Evolutionary conservation across 2,797 vertebrate species (phyloP).

Genomic region (Acanthis flammea): DNA sequence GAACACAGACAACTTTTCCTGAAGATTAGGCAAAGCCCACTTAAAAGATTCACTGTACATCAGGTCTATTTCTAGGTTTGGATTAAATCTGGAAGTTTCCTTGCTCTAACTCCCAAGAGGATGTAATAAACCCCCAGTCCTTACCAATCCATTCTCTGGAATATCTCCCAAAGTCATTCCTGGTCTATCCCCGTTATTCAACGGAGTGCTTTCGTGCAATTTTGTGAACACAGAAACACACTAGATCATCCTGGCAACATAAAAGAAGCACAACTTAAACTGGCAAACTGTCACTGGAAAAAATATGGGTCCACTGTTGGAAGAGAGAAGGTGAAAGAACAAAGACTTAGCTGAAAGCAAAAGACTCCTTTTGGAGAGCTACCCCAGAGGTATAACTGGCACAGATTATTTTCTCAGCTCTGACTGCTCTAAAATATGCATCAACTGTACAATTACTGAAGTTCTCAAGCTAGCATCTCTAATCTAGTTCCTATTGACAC

Average conservation of each 20-base stretch:
- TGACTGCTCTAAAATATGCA: not conserved
- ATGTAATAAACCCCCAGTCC: not conserved
- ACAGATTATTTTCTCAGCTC: not conserved
- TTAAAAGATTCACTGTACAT: not conserved
- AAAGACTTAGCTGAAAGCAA: conserved; percentile 21
- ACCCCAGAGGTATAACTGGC: not conserved
- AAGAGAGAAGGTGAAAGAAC: not conserved
- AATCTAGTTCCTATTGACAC: not conserved
- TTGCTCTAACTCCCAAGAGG: not conserved
- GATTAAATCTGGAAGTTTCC: not conserved
- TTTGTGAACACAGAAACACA: not conserved
- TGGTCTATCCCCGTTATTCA: conserved; percentile 8
- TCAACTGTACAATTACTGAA: not conserved
- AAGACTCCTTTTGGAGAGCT: not conserved
- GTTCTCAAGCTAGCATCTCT: not conserved
- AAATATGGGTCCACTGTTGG: not conserved
- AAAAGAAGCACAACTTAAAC: conserved; percentile 33
- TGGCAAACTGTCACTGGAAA: not conserved
- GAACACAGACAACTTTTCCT: not conserved
- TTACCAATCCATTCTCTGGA: conserved; percentile 9
- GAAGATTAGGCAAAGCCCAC: not conserved
- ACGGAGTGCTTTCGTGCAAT: not conserved
- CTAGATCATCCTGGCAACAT: conserved; percentile 46
- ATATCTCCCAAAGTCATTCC: conserved; percentile 17
- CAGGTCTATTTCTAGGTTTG: not conserved